A percentile compares a stretch with the other conserved stretches of the same genome.
These are phyloP conservation scores for Argyresthia albistria DNA, from an alignment of 2,888 invertebrate genomes.

Conservation along the genomic window DNA sequence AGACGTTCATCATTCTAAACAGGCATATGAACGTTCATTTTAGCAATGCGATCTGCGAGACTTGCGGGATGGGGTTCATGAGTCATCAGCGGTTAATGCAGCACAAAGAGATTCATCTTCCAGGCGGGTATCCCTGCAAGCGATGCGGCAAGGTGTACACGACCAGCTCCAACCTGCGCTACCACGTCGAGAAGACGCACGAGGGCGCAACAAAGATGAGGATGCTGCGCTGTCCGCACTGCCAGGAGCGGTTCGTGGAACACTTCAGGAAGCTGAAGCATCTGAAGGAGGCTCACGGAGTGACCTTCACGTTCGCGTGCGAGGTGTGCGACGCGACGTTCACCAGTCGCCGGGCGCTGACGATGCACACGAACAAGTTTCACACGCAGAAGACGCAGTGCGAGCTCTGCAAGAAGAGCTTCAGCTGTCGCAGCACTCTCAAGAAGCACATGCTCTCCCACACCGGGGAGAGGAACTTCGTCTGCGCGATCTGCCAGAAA, in stretches of 20 bases:
- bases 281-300: constrained; percentile 41
- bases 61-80: constrained; percentile 48
- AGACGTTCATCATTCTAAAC: constrained; percentile 54
- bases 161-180: constrained; percentile 47
- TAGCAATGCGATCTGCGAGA: constrained; percentile 47
- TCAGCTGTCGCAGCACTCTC: constrained; percentile 43
- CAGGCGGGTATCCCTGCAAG: constrained; percentile 46
- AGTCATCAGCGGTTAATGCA: constrained; percentile 41
- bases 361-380: constrained; percentile 44
- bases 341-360: constrained; percentile 33
- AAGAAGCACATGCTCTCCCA: constrained; percentile 44
- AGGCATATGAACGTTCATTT: constrained; percentile 56
- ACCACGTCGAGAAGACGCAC: constrained; percentile 41
- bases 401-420: constrained; percentile 56
- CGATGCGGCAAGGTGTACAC: constrained; percentile 59
- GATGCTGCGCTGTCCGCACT: constrained; percentile 41
- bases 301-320: constrained; percentile 44
- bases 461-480: constrained; percentile 35
- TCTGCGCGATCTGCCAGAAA: constrained; percentile 58
- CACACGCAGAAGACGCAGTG: constrained; percentile 57
- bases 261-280: constrained; percentile 50
- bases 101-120: constrained; percentile 44
- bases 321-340: constrained; percentile 40
- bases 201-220: constrained; percentile 37
- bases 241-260: constrained; percentile 41